Evolutionary conservation across 2,113 vertebrate species (phyloP), one percentile per base, ranked within the genome.

Genomic region (Hippocampus guttulatus): DNA sequence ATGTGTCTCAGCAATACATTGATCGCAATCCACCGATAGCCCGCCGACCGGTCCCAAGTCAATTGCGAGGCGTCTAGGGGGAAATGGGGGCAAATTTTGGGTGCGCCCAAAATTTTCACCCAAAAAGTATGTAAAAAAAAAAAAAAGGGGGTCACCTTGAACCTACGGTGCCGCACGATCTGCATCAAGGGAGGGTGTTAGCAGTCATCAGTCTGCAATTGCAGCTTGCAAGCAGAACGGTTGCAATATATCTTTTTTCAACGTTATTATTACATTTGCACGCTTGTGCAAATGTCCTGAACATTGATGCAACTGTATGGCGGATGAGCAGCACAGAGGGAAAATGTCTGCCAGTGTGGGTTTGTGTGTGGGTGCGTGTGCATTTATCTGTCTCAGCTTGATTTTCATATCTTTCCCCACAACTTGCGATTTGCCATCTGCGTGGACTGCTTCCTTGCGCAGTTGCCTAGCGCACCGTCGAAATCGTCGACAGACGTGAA

Each of bases 361-460:
- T 47, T 65, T 45, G 38, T 5, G n/a, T 38, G 33, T 5, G 30
- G 3, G 30, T 33, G 30, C 5, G 43, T 23, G 10, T 73, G 33
- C n/a, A 47, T 70, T 55, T 73, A 68, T 75, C 54, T 23, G 14
- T 27, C 64, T 65, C 40, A 10, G 47, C 14, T 45, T 47, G n/a
- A 65, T 49, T 65, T 25, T 43, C 64, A 47, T 47, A 65, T 64
- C 9, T 65, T 47, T 3, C 54, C 57, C 69, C 58, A 81, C 88
- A 91, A 86, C 69, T 3, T 30, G 27, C 27, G 15, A 33, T 47
- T 49, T 76, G 80, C 89, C 91, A 91, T 91, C 90, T 92, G 92
- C 68, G 71, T 82, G 79, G 77, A 72, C 70, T 76, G 72, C 75
- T 72, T 38, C 58, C 27, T 61, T 18, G 27, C 43, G 82, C 84